A percentile compares a stretch with the other conserved stretches of the same genome.
Conservation (phyloP, 1,140 invertebrate species). For the Samia ricini region DNA sequence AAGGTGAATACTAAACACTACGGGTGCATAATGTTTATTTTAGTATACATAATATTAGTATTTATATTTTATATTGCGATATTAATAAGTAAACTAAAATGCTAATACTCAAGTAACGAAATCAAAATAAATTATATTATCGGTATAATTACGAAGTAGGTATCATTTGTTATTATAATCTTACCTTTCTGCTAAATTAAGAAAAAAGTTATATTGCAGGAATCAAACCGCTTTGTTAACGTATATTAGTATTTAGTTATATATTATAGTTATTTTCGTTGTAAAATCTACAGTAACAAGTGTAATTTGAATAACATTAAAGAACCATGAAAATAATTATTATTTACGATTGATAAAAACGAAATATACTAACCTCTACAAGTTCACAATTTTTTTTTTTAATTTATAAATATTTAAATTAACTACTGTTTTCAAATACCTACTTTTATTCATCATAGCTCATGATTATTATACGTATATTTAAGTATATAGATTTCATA, state of each 20-base stretch:
- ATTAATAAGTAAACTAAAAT: background rate
- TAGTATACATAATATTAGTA: constrained; percentile 7
- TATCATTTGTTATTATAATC: too few species aligned
- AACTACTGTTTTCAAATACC: constrained; percentile 36
- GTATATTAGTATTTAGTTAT: constrained; percentile 18
- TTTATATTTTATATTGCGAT: background rate
- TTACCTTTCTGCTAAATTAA: too few species aligned
- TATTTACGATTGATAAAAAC: constrained; percentile 3
- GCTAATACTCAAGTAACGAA: background rate
- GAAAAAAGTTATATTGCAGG: background rate
- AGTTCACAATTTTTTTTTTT: constrained; percentile 1
- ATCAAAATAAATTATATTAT: background rate
- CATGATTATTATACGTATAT: background rate
- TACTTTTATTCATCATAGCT: constrained; percentile 22
- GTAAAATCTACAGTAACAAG: constrained; percentile 61
- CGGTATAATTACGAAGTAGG: background rate
- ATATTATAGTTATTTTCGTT: constrained; percentile 59
- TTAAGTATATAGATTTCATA: background rate
- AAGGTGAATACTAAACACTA: constrained; percentile 48
- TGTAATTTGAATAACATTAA: constrained; percentile 24
- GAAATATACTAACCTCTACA: background rate
- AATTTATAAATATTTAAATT: constrained; percentile 11
- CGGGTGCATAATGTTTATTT: constrained; percentile 45
- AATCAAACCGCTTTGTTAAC: background rate
- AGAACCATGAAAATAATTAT: constrained; percentile 8